Evolutionary conservation across 2,888 invertebrate genomes (phyloP).

Genomic region (Macaria liturata): DNA sequence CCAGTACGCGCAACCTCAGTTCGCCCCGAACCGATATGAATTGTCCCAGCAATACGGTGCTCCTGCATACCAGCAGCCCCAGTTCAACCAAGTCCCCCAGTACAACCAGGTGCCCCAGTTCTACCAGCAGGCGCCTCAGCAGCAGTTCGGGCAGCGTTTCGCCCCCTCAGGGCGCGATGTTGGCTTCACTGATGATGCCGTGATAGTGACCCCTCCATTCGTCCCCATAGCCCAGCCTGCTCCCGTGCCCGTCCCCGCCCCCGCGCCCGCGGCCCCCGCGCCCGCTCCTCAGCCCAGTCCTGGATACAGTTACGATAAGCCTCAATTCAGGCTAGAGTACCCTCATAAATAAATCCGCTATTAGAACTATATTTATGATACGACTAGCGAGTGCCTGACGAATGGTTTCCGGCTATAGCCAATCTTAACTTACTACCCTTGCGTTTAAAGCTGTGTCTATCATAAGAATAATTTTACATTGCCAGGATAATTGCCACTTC

Average conservation of each 20-base stretch:
- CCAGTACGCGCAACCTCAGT: conserved; percentile 34
- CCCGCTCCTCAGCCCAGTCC: conserved; percentile 44
- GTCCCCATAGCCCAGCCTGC: conserved; percentile 55
- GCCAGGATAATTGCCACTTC: conserved; percentile 19
- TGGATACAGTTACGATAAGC: conserved; percentile 71
- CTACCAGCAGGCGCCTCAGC: conserved; percentile 39
- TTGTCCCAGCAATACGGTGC: conserved; percentile 31
- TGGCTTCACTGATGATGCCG: conserved; percentile 71
- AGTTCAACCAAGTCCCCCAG: conserved; percentile 39
- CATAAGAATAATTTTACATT: conserved; percentile 16
- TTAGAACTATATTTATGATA: conserved; percentile 3
- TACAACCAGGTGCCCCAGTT: conserved; percentile 43
- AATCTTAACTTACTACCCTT: conserved; percentile 17
- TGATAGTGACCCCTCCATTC: conserved; percentile 73
- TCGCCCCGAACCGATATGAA: conserved; percentile 39
- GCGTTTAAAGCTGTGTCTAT: conserved; percentile 6
- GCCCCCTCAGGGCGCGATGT: conserved; percentile 63
- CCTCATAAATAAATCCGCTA: conserved; percentile 59
- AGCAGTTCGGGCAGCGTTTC: conserved; percentile 48
- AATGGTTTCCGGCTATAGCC: conserved; percentile 17
- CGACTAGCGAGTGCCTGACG: conserved; percentile 2
- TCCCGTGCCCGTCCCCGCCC: conserved; percentile 38
- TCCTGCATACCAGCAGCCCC: conserved; percentile 37
- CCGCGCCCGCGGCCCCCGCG: conserved; percentile 32
- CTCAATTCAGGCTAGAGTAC: conserved; percentile 68